Evolutionary conservation across 2,888 invertebrate genomes (phyloP).

Genomic region (Phyto melanocephala): DNA sequence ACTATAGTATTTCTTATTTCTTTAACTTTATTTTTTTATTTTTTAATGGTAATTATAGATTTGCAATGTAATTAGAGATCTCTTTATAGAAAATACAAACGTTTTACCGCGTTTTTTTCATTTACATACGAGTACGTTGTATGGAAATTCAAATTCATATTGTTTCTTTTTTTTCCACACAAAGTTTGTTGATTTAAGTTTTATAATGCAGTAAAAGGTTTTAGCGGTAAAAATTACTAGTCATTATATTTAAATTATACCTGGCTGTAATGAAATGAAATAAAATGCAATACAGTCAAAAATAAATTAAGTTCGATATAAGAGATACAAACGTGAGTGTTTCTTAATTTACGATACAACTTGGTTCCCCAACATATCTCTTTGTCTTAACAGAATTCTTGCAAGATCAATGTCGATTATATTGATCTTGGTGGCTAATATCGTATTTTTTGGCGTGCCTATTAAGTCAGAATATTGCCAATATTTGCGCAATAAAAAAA

Average conservation of each 20-base stretch:
- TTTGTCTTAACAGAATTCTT: too few relatives aligned
- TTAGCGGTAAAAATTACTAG: background rate
- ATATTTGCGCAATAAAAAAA: too few relatives aligned
- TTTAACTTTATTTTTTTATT: background rate
- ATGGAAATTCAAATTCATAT: background rate
- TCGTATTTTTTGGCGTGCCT: too few relatives aligned
- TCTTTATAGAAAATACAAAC: slow-evolving; percentile 2
- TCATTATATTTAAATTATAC: background rate
- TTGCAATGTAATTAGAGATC: slow-evolving; percentile 32
- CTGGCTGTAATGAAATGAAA: background rate
- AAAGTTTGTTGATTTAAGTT: background rate
- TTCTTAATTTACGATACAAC: too few relatives aligned
- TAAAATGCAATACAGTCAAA: too few relatives aligned
- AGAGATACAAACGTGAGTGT: too few relatives aligned
- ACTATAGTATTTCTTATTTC: background rate
- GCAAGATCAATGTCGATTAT: too few relatives aligned
- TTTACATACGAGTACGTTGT: background rate
- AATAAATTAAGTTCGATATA: too few relatives aligned
- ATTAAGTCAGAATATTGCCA: too few relatives aligned
- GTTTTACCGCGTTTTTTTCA: slow-evolving; percentile 16
- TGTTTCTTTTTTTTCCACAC: background rate
- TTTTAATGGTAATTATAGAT: slow-evolving; percentile 37
- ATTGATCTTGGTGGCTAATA: too few relatives aligned
- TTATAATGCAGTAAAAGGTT: background rate
- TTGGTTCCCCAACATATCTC: too few relatives aligned